Conservation (phyloP, 2,888 invertebrate genomes). For the Spilarctia lutea region DNA sequence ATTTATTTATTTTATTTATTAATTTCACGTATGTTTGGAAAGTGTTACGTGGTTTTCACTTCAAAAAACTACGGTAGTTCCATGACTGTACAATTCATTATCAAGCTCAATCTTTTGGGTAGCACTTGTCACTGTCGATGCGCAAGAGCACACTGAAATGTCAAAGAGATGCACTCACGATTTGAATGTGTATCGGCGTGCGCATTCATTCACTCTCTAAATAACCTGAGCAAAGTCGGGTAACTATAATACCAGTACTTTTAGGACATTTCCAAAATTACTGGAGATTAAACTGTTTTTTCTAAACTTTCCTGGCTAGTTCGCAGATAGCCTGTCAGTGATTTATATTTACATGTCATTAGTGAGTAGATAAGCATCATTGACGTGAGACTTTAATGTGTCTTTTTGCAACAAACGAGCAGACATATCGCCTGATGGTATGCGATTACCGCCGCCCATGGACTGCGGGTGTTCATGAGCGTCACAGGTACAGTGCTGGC, state of each 20-base stretch:
- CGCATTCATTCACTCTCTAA: slow-evolving; percentile 46
- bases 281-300: not conserved
- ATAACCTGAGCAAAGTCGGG: slow-evolving; percentile 36
- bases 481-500: too few relatives aligned
- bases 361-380: too few relatives aligned
- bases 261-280: not conserved
- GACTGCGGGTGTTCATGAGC: too few relatives aligned
- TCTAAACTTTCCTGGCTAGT: not conserved
- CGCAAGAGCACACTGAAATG: slow-evolving; percentile 29
- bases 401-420: too few relatives aligned
- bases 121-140: not conserved
- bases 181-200: slow-evolving; percentile 27
- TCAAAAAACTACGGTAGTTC: not conserved
- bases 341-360: too few relatives aligned
- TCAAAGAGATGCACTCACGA: slow-evolving; percentile 42
- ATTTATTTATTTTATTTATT: too few relatives aligned
- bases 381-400: too few relatives aligned
- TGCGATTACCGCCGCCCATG: too few relatives aligned
- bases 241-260: slow-evolving; percentile 10
- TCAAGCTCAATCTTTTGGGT: not conserved
- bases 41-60: too few relatives aligned
- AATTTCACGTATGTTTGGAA: too few relatives aligned
- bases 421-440: too few relatives aligned
- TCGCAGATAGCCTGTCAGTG: not conserved
- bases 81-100: not conserved